Conservation (phyloP, 2,113 vertebrate genomes). For the Malurus cyaneus region DNA sequence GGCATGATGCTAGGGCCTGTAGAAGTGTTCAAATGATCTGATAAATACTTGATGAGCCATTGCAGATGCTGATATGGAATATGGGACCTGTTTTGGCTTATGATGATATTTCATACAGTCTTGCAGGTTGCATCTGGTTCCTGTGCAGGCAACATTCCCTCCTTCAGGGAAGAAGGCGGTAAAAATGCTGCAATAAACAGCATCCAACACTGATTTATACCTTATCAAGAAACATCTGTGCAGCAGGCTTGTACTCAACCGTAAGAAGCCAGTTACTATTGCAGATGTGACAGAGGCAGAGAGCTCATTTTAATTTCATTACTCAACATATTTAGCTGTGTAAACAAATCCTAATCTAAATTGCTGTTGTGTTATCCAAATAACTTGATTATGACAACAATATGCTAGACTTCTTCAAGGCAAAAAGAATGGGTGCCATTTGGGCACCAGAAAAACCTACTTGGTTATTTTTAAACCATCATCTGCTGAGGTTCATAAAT, state of each 20-base stretch:
- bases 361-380: constrained; percentile 22
- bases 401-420: background rate
- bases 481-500: background rate
- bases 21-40: background rate
- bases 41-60: constrained; percentile 68
- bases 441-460: background rate
- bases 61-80: constrained; percentile 15
- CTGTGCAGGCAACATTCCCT: constrained; percentile 15
- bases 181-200: constrained; percentile 11
- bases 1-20: background rate
- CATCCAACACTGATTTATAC: constrained; percentile 49
- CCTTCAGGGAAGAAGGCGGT: constrained; percentile 7
- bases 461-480: background rate
- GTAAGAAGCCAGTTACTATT: background rate
- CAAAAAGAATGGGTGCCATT: background rate
- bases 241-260: constrained; percentile 7
- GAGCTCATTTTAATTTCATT: constrained; percentile 32
- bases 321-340: constrained; percentile 12
- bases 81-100: background rate
- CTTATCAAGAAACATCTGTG: constrained; percentile 58
- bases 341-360: constrained; percentile 66
- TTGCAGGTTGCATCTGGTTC: constrained; percentile 28
- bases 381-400: constrained; percentile 43
- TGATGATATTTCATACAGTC: background rate
- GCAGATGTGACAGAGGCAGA: background rate